Evolutionary conservation across 2,888 invertebrate genomes (phyloP).

Genomic region (Pyrrhia umbra): DNA sequence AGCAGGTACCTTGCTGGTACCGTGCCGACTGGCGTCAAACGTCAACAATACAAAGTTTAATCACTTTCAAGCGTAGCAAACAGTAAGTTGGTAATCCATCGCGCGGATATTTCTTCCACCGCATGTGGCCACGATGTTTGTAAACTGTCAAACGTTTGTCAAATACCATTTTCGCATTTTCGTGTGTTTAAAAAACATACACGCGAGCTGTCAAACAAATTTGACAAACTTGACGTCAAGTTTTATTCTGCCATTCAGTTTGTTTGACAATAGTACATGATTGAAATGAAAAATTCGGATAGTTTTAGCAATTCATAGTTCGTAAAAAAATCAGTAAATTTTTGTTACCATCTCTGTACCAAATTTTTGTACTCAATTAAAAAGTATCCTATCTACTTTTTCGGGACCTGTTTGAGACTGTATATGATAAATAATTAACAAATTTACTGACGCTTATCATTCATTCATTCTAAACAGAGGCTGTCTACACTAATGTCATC

Average conservation of each 20-base stretch:
- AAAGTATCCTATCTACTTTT: neutral
- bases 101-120: slow-evolving; percentile 34
- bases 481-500: no score
- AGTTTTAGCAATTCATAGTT: neutral
- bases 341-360: no score
- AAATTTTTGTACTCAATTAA: neutral
- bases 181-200: slow-evolving; percentile 61
- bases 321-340: no score
- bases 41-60: slow-evolving; percentile 15
- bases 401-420: neutral
- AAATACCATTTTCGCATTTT: slow-evolving; percentile 61
- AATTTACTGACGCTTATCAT: no score
- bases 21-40: no score
- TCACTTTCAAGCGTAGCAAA: slow-evolving; percentile 14
- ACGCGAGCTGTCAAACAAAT: slow-evolving; percentile 59
- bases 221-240: slow-evolving; percentile 58
- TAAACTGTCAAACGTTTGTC: slow-evolving; percentile 58
- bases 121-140: slow-evolving; percentile 52
- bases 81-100: neutral
- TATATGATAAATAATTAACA: no score
- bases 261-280: slow-evolving; percentile 37
- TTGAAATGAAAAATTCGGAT: slow-evolving; percentile 5
- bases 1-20: no score
- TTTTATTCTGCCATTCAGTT: slow-evolving; percentile 38
- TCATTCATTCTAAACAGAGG: no score